These are phyloP conservation scores for Catharus ustulatus DNA, from an alignment of 2,797 vertebrate species.

Conservation along the genomic window DNA sequence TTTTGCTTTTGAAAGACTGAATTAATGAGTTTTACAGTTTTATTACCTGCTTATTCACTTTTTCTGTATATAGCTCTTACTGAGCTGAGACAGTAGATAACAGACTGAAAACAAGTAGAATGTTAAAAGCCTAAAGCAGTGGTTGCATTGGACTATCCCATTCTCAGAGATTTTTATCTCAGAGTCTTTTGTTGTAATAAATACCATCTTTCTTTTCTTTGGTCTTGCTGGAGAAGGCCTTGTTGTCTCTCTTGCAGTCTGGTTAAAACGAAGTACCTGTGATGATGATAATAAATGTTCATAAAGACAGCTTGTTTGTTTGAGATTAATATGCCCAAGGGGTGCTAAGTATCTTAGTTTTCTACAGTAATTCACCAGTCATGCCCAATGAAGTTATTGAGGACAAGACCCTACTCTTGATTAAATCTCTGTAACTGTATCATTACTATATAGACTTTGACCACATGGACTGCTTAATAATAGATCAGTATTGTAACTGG, in stretches of 20 bases:
- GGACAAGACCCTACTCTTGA: background rate
- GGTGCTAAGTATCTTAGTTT: background rate
- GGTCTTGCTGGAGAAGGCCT: background rate
- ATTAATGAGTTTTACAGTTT: background rate
- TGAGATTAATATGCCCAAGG: background rate
- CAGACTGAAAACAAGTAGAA: background rate
- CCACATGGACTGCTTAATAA: background rate
- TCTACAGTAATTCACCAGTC: background rate
- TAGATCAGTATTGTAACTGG: background rate
- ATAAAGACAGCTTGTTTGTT: background rate
- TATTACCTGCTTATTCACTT: background rate
- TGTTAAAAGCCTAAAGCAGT: background rate
- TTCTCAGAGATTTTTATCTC: background rate
- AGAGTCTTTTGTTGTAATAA: background rate
- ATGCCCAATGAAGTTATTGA: background rate
- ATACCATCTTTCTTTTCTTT: constrained; percentile 44
- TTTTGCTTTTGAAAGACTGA: background rate
- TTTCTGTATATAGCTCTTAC: background rate
- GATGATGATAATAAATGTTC: background rate
- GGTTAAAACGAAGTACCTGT: constrained; percentile 57
- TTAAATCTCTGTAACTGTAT: background rate
- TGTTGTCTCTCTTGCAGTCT: background rate
- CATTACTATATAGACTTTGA: background rate
- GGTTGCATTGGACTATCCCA: background rate
- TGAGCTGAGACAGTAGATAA: background rate